phyloP scores from a whole-genome alignment of 2,888 invertebrate genomes.

The Strigamia transsilvanica region DNA sequence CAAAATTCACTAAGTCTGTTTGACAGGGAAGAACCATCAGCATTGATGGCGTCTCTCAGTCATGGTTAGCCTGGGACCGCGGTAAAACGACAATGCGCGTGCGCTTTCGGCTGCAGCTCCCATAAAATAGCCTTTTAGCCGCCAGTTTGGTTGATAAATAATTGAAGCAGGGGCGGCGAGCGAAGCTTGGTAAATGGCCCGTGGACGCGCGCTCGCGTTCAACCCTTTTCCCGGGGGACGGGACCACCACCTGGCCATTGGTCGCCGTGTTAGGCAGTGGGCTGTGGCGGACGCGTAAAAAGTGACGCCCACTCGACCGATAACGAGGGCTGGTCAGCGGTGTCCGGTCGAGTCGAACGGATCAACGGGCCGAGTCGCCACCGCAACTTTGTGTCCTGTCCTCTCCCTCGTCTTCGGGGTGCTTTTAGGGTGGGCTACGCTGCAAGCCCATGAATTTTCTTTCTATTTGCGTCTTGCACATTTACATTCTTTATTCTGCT shows the following conservation, averaged over 20 bases:
- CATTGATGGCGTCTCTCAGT: conserved; percentile 8
- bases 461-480: not conserved
- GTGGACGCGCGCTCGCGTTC: conserved; percentile 2
- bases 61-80: conserved; percentile 8
- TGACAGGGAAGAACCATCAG: conserved; percentile 1
- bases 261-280: conserved; percentile 1
- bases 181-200: conserved; percentile 8
- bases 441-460: conserved; percentile 3
- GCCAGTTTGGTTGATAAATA: conserved; percentile 3
- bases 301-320: conserved; percentile 8
- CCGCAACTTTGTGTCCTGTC: conserved; percentile 8
- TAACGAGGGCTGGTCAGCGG: not conserved
- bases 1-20: not conserved
- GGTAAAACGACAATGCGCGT: conserved; percentile 1
- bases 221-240: conserved; percentile 3
- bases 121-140: conserved; percentile 8
- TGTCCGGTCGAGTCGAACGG: conserved; percentile 3
- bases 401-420: conserved; percentile 8
- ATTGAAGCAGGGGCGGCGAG: conserved; percentile 2
- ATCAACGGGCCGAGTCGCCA: not conserved
- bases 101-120: conserved; percentile 1
- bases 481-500: not conserved
- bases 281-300: conserved; percentile 2
- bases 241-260: conserved; percentile 8
- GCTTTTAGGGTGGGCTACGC: conserved; percentile 2